Evolutionary conservation across 2,888 invertebrate species (phyloP).

Genomic region (Apodemia mormo): DNA sequence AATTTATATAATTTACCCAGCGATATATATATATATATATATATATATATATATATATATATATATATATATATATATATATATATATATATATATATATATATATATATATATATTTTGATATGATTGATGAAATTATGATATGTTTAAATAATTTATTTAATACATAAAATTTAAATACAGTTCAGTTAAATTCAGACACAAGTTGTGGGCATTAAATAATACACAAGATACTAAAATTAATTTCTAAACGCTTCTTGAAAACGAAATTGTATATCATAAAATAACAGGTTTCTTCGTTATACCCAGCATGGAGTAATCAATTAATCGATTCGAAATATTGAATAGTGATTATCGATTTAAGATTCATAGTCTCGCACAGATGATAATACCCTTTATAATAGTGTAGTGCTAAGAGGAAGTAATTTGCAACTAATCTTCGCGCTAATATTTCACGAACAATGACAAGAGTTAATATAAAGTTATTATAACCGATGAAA

Average conservation of each 20-base stretch:
- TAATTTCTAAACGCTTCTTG: neutral
- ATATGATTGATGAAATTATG: too few species aligned
- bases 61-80: too few species aligned
- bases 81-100: too few species aligned
- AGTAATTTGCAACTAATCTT: constrained; percentile 67
- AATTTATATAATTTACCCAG: too few species aligned
- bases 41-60: too few species aligned
- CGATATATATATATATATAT: too few species aligned
- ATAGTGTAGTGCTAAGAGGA: constrained; percentile 38
- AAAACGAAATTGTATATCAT: neutral
- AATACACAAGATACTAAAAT: neutral
- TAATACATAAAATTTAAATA: too few species aligned
- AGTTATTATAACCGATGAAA: constrained; percentile 42
- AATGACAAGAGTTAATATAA: constrained; percentile 52
- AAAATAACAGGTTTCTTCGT: constrained; percentile 6
- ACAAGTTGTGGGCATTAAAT: too few species aligned
- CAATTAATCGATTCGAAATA: constrained; percentile 14
- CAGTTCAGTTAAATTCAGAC: too few species aligned
- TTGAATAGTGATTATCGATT: constrained; percentile 13
- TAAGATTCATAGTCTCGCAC: constrained; percentile 1
- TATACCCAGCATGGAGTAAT: neutral
- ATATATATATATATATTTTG: too few species aligned
- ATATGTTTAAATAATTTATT: too few species aligned
- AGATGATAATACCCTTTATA: neutral
- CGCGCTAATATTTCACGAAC: constrained; percentile 64